These are phyloP conservation scores for Lampropteryx suffumata DNA, from an alignment of 2,888 invertebrate genomes.

Conservation along the genomic window DNA sequence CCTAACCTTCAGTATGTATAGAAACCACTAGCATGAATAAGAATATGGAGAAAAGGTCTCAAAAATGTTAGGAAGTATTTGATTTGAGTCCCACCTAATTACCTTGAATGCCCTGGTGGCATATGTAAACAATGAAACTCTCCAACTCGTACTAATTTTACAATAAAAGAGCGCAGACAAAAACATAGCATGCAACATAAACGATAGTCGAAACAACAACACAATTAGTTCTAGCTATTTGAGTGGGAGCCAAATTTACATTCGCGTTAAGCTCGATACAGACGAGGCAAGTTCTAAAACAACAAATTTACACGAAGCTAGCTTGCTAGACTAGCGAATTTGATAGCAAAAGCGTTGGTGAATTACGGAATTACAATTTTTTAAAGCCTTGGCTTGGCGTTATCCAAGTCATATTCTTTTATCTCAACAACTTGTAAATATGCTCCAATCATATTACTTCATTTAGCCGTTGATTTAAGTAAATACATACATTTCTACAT, in stretches of 20 bases:
- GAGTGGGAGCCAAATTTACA: slow-evolving; percentile 42
- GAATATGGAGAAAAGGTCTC: too few relatives aligned
- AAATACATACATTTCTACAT: too few relatives aligned
- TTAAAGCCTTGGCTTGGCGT: background rate
- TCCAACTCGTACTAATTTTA: slow-evolving; percentile 10
- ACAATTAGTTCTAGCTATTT: slow-evolving; percentile 35
- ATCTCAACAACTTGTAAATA: background rate
- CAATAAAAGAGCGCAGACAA: slow-evolving; percentile 31
- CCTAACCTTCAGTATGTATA: too few relatives aligned
- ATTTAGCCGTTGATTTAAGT: too few relatives aligned
- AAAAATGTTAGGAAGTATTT: too few relatives aligned
- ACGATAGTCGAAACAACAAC: slow-evolving; percentile 30
- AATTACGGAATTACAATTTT: background rate
- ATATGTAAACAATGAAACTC: slow-evolving; percentile 16
- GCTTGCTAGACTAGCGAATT: background rate
- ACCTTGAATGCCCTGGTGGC: too few relatives aligned
- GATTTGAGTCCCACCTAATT: too few relatives aligned
- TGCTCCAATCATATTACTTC: background rate
- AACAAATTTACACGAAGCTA: background rate
- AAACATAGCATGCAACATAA: slow-evolving; percentile 66
- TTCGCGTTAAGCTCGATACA: slow-evolving; percentile 26
- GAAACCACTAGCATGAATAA: too few relatives aligned
- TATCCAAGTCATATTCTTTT: background rate
- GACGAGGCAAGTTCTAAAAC: slow-evolving; percentile 4
- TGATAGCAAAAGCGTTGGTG: background rate